phyloP scores from a whole-genome alignment of 2,797 vertebrate genomes.

The Arctocebus calabarensis region DNA sequence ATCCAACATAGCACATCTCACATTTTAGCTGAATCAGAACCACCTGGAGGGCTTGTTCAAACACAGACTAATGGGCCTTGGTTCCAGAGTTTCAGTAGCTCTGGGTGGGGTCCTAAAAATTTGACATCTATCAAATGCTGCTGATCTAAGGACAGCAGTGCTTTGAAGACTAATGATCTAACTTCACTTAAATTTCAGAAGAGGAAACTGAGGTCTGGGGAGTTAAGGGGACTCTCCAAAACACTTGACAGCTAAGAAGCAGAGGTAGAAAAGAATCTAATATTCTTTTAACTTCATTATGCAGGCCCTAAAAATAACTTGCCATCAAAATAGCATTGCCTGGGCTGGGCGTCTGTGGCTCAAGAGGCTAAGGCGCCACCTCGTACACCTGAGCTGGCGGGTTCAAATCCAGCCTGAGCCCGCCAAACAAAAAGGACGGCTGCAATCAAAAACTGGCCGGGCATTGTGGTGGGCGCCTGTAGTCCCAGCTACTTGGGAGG shows the following conservation, averaged over 20 bases:
- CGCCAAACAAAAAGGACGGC: too few species aligned
- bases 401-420: too few species aligned
- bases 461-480: too few species aligned
- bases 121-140: background rate
- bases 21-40: background rate
- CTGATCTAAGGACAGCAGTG: background rate
- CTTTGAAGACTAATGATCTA: background rate
- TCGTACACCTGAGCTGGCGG: too few species aligned
- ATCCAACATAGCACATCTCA: background rate
- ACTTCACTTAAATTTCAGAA: background rate
- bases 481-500: too few species aligned
- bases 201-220: background rate
- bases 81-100: background rate
- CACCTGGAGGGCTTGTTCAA: background rate
- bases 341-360: too few species aligned
- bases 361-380: too few species aligned
- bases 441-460: too few species aligned
- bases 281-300: background rate
- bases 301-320: constrained; percentile 19
- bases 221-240: background rate
- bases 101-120: background rate
- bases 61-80: background rate
- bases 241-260: background rate
- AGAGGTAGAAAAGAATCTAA: background rate
- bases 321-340: constrained; percentile 5